These are phyloP conservation scores for Alaudala cheleensis DNA, from an alignment of 2,113 vertebrate genomes.

Conservation along the genomic window DNA sequence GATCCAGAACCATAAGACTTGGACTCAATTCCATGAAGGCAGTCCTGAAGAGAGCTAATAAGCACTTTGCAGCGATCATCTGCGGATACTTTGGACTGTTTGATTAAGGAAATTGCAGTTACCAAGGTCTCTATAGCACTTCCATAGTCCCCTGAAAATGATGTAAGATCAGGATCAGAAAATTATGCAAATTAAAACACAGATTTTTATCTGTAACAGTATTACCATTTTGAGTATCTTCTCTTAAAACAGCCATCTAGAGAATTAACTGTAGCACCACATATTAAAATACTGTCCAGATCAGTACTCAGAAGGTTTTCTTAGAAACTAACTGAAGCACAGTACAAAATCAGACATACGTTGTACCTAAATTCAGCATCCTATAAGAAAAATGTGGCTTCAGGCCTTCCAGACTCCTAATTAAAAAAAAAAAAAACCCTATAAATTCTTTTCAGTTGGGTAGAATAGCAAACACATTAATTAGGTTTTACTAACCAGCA, in stretches of 20 bases:
- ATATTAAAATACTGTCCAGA: neutral
- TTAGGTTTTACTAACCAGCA: conserved; percentile 83
- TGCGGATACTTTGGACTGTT: conserved; percentile 98
- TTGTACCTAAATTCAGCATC: neutral
- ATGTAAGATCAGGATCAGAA: neutral
- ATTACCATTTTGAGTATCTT: neutral
- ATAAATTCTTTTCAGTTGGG: neutral
- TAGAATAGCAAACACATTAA: neutral
- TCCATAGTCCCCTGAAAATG: conserved; percentile 90
- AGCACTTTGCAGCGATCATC: conserved; percentile 99
- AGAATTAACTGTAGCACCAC: neutral
- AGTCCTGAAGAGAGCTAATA: conserved; percentile 98
- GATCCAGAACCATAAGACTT: conserved; percentile 98
- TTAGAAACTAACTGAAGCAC: neutral
- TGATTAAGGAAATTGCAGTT: conserved; percentile 98
- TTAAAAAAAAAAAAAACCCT: neutral
- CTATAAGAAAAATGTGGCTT: neutral
- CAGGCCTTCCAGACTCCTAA: neutral
- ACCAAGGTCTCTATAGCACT: conserved; percentile 99
- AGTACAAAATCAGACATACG: neutral
- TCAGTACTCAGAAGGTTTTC: neutral
- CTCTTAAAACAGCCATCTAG: neutral
- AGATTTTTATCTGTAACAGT: neutral
- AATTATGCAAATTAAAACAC: neutral
- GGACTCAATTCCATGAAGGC: conserved; percentile 98